Evolutionary conservation across 1,140 invertebrate species (phyloP).

Genomic region (Drosophila insularis): DNA sequence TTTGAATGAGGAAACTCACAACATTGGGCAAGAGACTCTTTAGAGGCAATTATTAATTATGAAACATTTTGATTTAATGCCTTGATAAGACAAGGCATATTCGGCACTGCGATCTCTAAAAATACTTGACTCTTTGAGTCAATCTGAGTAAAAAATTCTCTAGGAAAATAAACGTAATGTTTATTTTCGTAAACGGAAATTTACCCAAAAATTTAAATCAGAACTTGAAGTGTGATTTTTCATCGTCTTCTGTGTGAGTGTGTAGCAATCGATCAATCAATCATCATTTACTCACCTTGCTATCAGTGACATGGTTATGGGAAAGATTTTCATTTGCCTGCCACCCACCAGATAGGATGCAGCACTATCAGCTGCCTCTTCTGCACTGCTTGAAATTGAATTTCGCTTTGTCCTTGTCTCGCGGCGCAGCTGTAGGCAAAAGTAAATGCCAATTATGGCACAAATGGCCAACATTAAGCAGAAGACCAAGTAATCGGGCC

Average conservation of each 20-base stretch:
- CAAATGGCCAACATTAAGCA: slow-evolving; percentile 88
- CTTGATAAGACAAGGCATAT: slow-evolving; percentile 45
- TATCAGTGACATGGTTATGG: slow-evolving; percentile 91
- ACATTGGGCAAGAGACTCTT: slow-evolving; percentile 13
- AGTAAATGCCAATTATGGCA: slow-evolving; percentile 90
- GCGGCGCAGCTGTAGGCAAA: slow-evolving; percentile 85
- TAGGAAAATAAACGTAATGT: neutral
- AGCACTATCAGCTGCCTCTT: slow-evolving; percentile 78
- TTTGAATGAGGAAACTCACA: slow-evolving; percentile 38
- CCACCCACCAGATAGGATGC: slow-evolving; percentile 92
- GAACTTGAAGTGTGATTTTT: too few relatives aligned
- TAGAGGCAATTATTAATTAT: slow-evolving; percentile 58
- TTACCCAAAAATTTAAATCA: neutral
- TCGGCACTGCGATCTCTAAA: slow-evolving; percentile 29
- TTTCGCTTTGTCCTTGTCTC: slow-evolving; percentile 85
- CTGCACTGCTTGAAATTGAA: neutral
- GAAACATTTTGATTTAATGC: slow-evolving; percentile 65
- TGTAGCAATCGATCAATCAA: too few relatives aligned
- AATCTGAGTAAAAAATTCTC: neutral
- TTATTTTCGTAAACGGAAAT: neutral
- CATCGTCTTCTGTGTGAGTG: too few relatives aligned
- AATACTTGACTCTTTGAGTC: slow-evolving; percentile 26
- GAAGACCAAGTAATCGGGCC: slow-evolving; percentile 89
- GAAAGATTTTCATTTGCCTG: slow-evolving; percentile 90
- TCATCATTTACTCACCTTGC: slow-evolving; percentile 85